These are phyloP conservation scores for roundworm (Caenorhabditis elegans) DNA, from an alignment of 1,140 invertebrate species.

Conservation along the genomic window DNA sequence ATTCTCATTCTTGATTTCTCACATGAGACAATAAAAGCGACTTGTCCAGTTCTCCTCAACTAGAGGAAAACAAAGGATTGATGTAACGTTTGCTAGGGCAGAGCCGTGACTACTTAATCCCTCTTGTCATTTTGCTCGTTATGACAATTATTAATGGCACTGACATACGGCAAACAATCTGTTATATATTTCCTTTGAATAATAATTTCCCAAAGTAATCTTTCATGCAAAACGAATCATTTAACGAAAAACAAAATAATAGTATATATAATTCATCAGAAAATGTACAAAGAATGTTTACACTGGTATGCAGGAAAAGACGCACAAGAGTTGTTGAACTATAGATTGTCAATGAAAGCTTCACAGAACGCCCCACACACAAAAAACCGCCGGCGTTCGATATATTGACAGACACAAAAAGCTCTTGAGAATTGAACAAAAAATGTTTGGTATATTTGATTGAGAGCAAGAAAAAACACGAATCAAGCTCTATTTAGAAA, in stretches of 20 bases:
- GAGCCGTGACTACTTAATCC: not conserved
- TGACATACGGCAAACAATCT: constrained; percentile 7
- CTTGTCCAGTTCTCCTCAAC: not conserved
- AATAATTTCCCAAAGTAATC: too few species aligned
- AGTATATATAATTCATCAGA: not conserved
- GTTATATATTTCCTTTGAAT: not conserved
- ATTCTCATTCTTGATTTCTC: constrained; percentile 23
- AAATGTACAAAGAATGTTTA: not conserved
- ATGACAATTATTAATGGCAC: constrained; percentile 21
- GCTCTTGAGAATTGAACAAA: constrained; percentile 13
- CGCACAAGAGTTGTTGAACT: not conserved
- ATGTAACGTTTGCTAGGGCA: not conserved
- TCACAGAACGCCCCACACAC: not conserved
- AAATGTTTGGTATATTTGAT: not conserved
- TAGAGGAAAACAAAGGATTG: not conserved
- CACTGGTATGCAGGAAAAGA: constrained; percentile 4
- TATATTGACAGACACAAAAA: constrained; percentile 7
- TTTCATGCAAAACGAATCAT: too few species aligned
- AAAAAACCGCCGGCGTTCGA: not conserved
- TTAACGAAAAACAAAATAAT: not conserved
- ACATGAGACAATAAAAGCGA: not conserved
- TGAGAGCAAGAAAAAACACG: not conserved
- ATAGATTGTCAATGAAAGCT: not conserved
- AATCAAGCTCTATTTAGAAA: too few species aligned
- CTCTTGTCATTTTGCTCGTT: constrained; percentile 10